Evolutionary conservation across 2,888 invertebrate species (phyloP), one percentile per base, ranked within the genome.

Genomic region (Epiblema foenella): DNA sequence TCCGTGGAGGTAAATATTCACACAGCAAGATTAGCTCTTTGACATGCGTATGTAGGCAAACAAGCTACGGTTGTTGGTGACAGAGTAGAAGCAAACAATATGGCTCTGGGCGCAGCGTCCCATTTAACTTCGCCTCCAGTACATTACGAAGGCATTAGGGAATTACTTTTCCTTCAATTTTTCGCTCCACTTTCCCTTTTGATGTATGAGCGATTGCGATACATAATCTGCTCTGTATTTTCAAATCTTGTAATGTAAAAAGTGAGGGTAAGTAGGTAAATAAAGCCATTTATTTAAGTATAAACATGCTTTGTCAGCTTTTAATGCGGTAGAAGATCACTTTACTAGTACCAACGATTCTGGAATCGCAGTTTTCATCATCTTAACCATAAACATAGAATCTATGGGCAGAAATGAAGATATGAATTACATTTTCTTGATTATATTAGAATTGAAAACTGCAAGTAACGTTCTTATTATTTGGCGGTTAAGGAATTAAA

Each of bases 11-110:
- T 74, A 78, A 80, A 80, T 77, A 81, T 79, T 75, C 73, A 54
- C 73, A 54, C 73, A 68, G 75, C 75, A 72, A 80, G 78, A 80
- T 81, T 79, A 79, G 73, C 77, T 78, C 76, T 80, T 80, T 79
- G 77, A 78, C 76, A 77, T 77, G 56, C 62, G 72, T 69, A 69
- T 62, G 68, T 68, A 57, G 46, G 72, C 56, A 77, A 75, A 77
- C 70, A 77, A 74, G 74, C 62, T 66, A 39, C 39, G 63, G 68
- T 63, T 69, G 68, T 72, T 37, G 68, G 68, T 68, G 58, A 39
- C 66, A 69, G 65, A 67, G 68, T 72, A 60, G 74, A 54, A 24
- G 67, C 68, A 72, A 74, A 72, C 71, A 73, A 72, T 66, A 58
- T 57, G 49, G 24, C 39, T 49, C 42, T 58, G 60, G 46, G 58